phyloP scores from a whole-genome alignment of 2,113 vertebrate species.

The Bos indicus region DNA sequence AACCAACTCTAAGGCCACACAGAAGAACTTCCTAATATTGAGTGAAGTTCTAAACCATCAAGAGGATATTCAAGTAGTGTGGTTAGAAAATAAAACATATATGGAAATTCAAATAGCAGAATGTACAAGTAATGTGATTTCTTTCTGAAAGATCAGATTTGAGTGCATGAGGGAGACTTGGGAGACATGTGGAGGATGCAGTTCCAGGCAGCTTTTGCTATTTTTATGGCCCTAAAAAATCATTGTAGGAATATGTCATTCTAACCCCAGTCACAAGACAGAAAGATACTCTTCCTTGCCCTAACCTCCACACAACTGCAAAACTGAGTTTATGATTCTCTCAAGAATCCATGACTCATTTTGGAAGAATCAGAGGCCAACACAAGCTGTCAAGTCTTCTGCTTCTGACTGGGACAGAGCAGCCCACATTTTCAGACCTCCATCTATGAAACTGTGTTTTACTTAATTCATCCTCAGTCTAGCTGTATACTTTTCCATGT shows the following conservation, averaged over 20 bases:
- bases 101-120: not conserved
- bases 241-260: constrained; percentile 48
- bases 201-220: not conserved
- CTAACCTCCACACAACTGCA: constrained; percentile 36
- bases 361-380: constrained; percentile 13
- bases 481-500: not conserved
- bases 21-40: constrained; percentile 10
- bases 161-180: not conserved
- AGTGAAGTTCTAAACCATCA: not conserved
- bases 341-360: constrained; percentile 67
- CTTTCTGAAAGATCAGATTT: not conserved
- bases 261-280: constrained; percentile 41
- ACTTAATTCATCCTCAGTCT: not conserved
- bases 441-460: not conserved
- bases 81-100: not conserved
- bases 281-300: constrained; percentile 45
- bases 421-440: constrained; percentile 18
- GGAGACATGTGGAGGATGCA: not conserved
- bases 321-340: constrained; percentile 54
- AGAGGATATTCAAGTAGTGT: not conserved
- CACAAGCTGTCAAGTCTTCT: not conserved
- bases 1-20: not conserved
- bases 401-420: not conserved
- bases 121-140: not conserved
- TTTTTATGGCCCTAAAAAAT: constrained; percentile 52